Evolutionary conservation across 2,797 vertebrate genomes (phyloP), one percentile per base, ranked within the genome.

Genomic region (Sphenopsis melanotis): DNA sequence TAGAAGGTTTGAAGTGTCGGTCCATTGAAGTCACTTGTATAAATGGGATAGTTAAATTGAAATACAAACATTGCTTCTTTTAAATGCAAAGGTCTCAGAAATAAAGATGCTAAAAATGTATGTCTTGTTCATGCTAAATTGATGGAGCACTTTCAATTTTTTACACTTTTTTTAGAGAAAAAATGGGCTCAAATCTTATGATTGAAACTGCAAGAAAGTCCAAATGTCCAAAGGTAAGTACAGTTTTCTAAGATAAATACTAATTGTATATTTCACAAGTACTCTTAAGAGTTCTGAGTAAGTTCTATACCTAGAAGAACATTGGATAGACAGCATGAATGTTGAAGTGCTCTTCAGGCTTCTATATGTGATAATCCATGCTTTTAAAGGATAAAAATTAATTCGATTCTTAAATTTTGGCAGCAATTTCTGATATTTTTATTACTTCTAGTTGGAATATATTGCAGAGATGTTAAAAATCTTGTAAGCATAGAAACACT

Each of bases 151-250:
- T 96, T 91, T 84, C 23, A 23, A 39, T 64, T 85, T 89, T 94
- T 87, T 42, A 47, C 44, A 41, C n/a, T 90, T 87, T 88, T 89
- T 90, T 95, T 97, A 99, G 99, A 97, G 99, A 99, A 96, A 99
- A 98, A 98, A 98, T 99, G 98, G 99, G 99, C 78, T 99, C 99
- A 70, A 98, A 99, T 93, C 97, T 99, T 84, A 97, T 99, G 98
- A 99, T 99, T 95, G 99, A 99, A 98, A 99, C 99, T 15, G 98
- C 99, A 87, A 98, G 99, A 97, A 98, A 99, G 97, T 98, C 98
- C 13, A 97, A 95, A 60, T 99, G 99, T 97, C 99, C 99, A 23
- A 99, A 99, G 98, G 99, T 99, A 97, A 98, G 98, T 94, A 65
- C 68, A 49, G n/a, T 61, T 72, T 94, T 72, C 77, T 55, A 37